Evolutionary conservation across 1,140 invertebrate species (phyloP), one percentile per base, ranked within the genome.

Genomic region (Neodiprion pinetum): DNA sequence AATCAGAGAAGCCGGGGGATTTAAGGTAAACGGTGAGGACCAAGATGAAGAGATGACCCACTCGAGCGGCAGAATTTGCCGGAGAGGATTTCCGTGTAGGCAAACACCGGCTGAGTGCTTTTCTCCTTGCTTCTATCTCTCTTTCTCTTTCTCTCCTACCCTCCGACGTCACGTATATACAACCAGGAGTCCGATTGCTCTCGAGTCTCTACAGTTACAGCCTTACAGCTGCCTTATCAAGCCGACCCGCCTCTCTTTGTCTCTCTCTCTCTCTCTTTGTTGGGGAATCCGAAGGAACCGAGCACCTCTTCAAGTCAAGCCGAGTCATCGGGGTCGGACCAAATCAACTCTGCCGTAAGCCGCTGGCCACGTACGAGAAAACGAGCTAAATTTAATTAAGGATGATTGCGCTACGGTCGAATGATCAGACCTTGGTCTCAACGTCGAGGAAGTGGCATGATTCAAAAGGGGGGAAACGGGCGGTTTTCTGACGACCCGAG

Each of bases 11-110:
- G 2, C 5, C 28, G 28, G 28, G 5, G 28, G 28, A 5, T 40
- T 40, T 40, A 40, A 40, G 28, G 53, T 61, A 14, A 61, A 17
- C 11, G 53, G n/a, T 14, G 9, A 61, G 9, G 11, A 61, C 53
- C 11, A 72, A 67, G 53, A 11, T 72, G 67, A 71, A 78, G 78
- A 79, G 78, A 84, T 81, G 70, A 71, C 74, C 82, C 83, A 83
- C 75, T 86, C 81, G 85, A 87, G 85, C 85, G 87, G 79, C 83
- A 87, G 84, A 88, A 88, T 88, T 82, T 85, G 86, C 83, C 85
- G 85, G 83, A 89, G 85, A 89, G 87, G 86, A 89, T 89, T 89
- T 88, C 82, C 86, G 86, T 88, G 87, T 88, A 88, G 81, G 86
- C 83, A 89, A 89, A 88, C 87, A 88, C 78, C 74, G 81, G 71